phyloP scores from a whole-genome alignment of 1,140 invertebrate species.

The Ruditapes philippinarum region DNA sequence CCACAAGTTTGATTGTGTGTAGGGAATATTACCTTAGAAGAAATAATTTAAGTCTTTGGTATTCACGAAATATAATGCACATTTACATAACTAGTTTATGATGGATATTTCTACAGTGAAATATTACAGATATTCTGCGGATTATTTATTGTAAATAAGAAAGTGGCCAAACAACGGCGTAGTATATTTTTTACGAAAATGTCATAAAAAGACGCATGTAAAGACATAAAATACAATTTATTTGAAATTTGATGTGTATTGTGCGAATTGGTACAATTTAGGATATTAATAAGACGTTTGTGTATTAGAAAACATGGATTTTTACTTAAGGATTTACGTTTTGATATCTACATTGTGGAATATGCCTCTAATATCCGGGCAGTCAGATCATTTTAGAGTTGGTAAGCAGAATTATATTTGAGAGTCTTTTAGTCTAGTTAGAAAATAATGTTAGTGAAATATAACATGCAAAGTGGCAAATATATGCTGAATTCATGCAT shows the following conservation, averaged over 20 bases:
- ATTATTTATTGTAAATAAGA: too few species aligned
- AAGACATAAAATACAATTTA: too few species aligned
- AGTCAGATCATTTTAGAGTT: not conserved
- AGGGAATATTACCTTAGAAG: not conserved
- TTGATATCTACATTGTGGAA: not conserved
- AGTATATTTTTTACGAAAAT: too few species aligned
- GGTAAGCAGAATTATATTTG: not conserved
- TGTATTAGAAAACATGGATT: not conserved
- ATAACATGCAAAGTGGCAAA: too few species aligned
- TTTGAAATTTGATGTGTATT: not conserved
- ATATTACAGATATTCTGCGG: too few species aligned
- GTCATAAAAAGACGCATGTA: too few species aligned
- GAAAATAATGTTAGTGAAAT: too few species aligned
- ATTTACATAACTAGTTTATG: not conserved
- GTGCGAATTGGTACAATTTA: not conserved
- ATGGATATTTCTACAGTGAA: not conserved
- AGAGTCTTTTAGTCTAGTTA: too few species aligned
- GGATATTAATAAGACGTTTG: not conserved
- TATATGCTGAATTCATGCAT: too few species aligned
- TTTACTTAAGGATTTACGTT: not conserved
- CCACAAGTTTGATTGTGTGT: not conserved
- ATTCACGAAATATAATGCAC: not conserved
- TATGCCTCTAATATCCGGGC: not conserved
- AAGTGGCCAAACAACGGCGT: too few species aligned
- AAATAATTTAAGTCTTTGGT: not conserved